These are phyloP conservation scores for Drosophila mercatorum DNA, from an alignment of 2,888 invertebrate species.

Conservation along the genomic window DNA sequence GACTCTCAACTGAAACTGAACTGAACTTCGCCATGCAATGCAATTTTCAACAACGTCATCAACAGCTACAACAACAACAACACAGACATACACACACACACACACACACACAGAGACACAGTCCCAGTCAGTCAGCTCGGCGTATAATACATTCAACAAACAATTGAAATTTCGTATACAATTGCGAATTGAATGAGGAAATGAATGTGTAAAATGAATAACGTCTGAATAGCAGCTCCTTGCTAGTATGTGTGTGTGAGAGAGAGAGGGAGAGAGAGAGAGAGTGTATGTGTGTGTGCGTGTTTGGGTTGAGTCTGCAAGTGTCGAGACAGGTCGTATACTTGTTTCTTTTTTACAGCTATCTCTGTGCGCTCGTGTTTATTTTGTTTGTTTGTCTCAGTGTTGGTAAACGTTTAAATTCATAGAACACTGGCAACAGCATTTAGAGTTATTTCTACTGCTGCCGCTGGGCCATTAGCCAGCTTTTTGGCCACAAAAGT, in stretches of 20 bases:
- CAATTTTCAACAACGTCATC: slow-evolving; percentile 80
- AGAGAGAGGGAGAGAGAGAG: slow-evolving; percentile 1
- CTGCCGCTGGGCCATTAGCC: slow-evolving; percentile 5
- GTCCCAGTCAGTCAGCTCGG: slow-evolving; percentile 28
- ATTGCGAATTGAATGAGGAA: slow-evolving; percentile 81
- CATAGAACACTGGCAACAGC: slow-evolving; percentile 58
- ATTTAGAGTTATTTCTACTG: slow-evolving; percentile 38
- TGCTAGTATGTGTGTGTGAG: slow-evolving; percentile 7
- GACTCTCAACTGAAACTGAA: slow-evolving; percentile 58
- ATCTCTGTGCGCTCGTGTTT: slow-evolving; percentile 16
- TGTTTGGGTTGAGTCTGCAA: slow-evolving; percentile 40
- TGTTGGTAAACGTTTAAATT: slow-evolving; percentile 69
- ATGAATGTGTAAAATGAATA: slow-evolving; percentile 81
- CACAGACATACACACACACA: background rate
- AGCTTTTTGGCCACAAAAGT: slow-evolving; percentile 33
- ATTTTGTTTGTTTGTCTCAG: slow-evolving; percentile 25
- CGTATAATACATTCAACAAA: slow-evolving; percentile 78
- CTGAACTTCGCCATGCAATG: slow-evolving; percentile 75
- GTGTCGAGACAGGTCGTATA: slow-evolving; percentile 75
- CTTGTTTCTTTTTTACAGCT: slow-evolving; percentile 52
- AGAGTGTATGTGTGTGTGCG: slow-evolving; percentile 16
- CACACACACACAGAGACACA: slow-evolving; percentile 18
- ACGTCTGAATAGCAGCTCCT: slow-evolving; percentile 69
- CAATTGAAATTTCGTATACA: slow-evolving; percentile 81
- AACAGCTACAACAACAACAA: slow-evolving; percentile 49